phyloP scores from a whole-genome alignment of 2,113 vertebrate species.

The Toxotes chatareus region DNA sequence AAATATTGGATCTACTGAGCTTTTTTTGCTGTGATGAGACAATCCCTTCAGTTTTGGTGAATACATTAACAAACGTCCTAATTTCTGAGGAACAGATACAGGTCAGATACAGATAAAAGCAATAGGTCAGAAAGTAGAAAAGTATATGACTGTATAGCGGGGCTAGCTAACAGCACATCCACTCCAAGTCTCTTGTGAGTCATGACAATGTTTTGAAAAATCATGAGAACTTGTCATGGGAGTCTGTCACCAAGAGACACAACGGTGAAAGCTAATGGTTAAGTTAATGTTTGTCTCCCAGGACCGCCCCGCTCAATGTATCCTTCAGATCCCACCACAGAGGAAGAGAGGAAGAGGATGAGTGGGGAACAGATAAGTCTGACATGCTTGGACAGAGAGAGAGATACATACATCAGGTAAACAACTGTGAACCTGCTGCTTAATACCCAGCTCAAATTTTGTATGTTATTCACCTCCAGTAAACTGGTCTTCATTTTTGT shows the following conservation, averaged over 20 bases:
- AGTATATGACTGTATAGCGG: background rate
- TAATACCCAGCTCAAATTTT: background rate
- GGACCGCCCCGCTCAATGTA: conserved; percentile 85
- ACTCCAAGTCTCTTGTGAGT: conserved; percentile 15
- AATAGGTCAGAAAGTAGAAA: background rate
- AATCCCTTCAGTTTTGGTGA: background rate
- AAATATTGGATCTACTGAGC: background rate
- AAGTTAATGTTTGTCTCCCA: conserved; percentile 64
- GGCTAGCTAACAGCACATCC: background rate
- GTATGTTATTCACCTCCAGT: background rate
- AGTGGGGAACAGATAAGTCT: conserved; percentile 92
- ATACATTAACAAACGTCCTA: background rate
- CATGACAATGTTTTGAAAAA: conserved; percentile 9
- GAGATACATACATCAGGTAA: conserved; percentile 93
- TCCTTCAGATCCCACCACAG: conserved; percentile 86
- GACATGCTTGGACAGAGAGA: conserved; percentile 84
- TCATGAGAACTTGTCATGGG: conserved; percentile 2
- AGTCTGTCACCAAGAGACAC: background rate
- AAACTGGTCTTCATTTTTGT: background rate
- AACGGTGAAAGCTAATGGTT: conserved; percentile 27
- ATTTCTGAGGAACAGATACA: background rate
- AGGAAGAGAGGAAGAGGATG: conserved; percentile 91
- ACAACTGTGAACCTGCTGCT: conserved; percentile 11
- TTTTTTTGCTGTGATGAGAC: too few relatives aligned
- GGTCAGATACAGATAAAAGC: background rate